phyloP scores from a whole-genome alignment of 2,888 invertebrate genomes.

The Nebria brevicollis region DNA sequence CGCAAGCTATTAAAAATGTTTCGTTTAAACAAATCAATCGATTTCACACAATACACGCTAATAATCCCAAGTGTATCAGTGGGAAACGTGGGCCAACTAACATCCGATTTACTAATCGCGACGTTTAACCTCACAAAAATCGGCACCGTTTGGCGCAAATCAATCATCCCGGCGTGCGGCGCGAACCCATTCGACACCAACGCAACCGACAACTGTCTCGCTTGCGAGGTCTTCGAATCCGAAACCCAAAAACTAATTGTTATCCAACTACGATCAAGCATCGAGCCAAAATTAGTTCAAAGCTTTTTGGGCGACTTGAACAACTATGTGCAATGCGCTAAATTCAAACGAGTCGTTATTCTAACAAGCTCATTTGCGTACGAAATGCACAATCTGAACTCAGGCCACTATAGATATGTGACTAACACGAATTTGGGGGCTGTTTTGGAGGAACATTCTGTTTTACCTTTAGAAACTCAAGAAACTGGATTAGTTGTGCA shows the following conservation, averaged over 20 bases:
- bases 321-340: conserved; percentile 63
- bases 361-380: conserved; percentile 83
- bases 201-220: conserved; percentile 64
- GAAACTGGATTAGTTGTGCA: conserved; percentile 64
- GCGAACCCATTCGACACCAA: conserved; percentile 78
- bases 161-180: conserved; percentile 82
- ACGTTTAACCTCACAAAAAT: conserved; percentile 75
- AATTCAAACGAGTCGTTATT: conserved; percentile 72
- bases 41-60: conserved; percentile 71
- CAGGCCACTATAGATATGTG: conserved; percentile 73
- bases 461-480: conserved; percentile 56
- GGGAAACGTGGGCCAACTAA: conserved; percentile 92
- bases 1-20: conserved; percentile 9
- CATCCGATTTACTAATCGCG: conserved; percentile 83
- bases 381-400: conserved; percentile 75
- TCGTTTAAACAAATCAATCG: conserved; percentile 60
- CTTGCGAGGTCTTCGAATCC: conserved; percentile 77
- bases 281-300: conserved; percentile 71
- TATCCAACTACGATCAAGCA: conserved; percentile 81
- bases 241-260: conserved; percentile 71
- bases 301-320: conserved; percentile 72
- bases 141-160: conserved; percentile 78
- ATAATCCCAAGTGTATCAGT: conserved; percentile 85
- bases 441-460: conserved; percentile 68
- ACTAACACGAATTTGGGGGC: conserved; percentile 64